Percentiles rank a stretch among this genome's conserved stretches.
Evolutionary conservation across 2,113 vertebrate genomes (phyloP).

Genomic region (Antechinus flavipes): DNA sequence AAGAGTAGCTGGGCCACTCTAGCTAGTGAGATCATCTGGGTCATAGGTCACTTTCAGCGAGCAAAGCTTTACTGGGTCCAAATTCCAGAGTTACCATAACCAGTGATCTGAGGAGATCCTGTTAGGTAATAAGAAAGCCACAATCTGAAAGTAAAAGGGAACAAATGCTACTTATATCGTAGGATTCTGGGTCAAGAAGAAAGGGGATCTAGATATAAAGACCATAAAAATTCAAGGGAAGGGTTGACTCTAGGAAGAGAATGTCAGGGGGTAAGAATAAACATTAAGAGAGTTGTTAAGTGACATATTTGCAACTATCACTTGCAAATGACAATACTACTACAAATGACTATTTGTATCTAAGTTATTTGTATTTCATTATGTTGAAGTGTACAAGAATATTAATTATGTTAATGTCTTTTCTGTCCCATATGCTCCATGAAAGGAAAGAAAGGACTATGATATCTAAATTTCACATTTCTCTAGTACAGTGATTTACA

Average conservation of each 20-base stretch:
- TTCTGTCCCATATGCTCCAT: not conserved
- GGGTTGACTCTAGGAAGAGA: not conserved
- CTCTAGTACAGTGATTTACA: not conserved
- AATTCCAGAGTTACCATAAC: not conserved
- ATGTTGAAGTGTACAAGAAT: not conserved
- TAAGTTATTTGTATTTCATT: not conserved
- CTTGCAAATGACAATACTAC: no score
- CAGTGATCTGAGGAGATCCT: not conserved
- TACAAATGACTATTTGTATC: not conserved
- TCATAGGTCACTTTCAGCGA: not conserved
- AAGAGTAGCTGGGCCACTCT: not conserved
- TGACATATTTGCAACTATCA: not conserved
- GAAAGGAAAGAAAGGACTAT: not conserved
- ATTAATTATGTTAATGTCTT: not conserved
- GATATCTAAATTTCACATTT: not conserved
- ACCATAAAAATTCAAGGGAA: conserved; percentile 17
- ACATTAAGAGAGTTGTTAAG: not conserved
- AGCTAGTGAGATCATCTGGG: not conserved
- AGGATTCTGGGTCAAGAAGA: not conserved
- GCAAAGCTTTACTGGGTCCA: not conserved
- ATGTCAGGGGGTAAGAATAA: not conserved
- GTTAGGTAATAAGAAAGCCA: not conserved
- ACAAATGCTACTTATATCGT: not conserved
- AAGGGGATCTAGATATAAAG: not conserved
- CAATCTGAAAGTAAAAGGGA: not conserved